Evolutionary conservation across 2,113 vertebrate species (phyloP), one percentile per base, ranked within the genome.

Genomic region (Gambusia affinis): DNA sequence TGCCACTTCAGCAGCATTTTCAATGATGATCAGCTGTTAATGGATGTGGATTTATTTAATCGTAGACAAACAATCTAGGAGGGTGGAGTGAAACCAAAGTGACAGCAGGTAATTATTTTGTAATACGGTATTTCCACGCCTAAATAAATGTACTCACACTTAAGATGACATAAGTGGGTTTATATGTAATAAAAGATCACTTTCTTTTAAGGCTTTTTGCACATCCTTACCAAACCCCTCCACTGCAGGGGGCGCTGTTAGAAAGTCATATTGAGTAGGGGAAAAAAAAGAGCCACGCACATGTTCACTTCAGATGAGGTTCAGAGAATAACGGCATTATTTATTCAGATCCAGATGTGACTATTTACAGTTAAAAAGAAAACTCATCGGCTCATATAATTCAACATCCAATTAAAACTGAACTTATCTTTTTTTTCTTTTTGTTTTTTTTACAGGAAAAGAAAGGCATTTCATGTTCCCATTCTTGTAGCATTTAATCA

Each of bases 351-450:
- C 87, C 84, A 89, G 86, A 83, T 81, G 82, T 87, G 80, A 87
- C 81, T 92, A 90, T 94, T 90, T 94, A 94, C 92, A 94, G 73
- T 84, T 89, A 92, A 93, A 92, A 88, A 92, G 79, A 90, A 91
- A 89, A 85, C 79, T 76, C 51, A 63, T 86, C 89, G 88, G 85
- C 87, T 88, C 76, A 84, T 86, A 91, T 89, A 92, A 79, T 90
- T 93, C 78, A 83, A 94, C 90, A 93, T 90, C 93, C 86, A 92
- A 88, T 90, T 89, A 82, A 89, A 81, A 90, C 89, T 76, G 66
- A 91, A 84, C 82, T 44, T 57, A 54, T 37, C 35, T 12, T 37
- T 42, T 3, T 17, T 14, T 4, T 44, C 12, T 44, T 44, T 14
- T 19, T 17, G 2, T 51, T 80, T 76, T 54, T 91, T 91, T 89